These are phyloP conservation scores for Beroe forskalii DNA, from an alignment of 37 sponge, comb jelly and placozoan species.

Conservation along the genomic window DNA sequence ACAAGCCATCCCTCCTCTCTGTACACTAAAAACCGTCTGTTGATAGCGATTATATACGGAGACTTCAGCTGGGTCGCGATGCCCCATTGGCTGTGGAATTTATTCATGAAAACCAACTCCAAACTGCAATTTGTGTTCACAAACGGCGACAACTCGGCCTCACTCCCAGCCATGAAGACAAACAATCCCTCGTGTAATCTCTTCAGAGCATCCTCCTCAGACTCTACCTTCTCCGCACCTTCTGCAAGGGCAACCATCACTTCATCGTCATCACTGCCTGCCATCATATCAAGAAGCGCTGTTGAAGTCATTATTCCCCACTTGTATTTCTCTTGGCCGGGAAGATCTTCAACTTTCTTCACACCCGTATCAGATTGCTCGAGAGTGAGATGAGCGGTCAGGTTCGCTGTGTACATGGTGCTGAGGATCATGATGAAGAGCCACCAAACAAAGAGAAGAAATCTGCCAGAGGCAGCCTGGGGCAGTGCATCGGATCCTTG, in stretches of 20 bases:
- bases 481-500: too few species aligned
- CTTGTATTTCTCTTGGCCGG: neutral
- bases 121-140: neutral
- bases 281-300: neutral
- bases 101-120: neutral
- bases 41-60: neutral
- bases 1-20: neutral
- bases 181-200: neutral
- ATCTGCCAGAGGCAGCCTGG: too few species aligned
- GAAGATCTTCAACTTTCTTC: neutral
- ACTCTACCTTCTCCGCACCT: neutral
- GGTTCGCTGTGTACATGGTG: conserved; percentile 34
- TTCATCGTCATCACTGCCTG: neutral
- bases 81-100: conserved; percentile 1
- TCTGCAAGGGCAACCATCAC: neutral
- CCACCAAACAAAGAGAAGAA: too few species aligned
- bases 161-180: conserved; percentile 20
- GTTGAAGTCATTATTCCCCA: neutral
- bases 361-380: neutral
- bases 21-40: neutral
- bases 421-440: conserved; percentile 32
- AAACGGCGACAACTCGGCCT: neutral
- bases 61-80: neutral
- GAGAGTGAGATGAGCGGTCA: conserved; percentile 29
- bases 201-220: neutral